Evolutionary conservation across 2,888 invertebrate genomes (phyloP).

Genomic region (Drosophila subsilvestris): DNA sequence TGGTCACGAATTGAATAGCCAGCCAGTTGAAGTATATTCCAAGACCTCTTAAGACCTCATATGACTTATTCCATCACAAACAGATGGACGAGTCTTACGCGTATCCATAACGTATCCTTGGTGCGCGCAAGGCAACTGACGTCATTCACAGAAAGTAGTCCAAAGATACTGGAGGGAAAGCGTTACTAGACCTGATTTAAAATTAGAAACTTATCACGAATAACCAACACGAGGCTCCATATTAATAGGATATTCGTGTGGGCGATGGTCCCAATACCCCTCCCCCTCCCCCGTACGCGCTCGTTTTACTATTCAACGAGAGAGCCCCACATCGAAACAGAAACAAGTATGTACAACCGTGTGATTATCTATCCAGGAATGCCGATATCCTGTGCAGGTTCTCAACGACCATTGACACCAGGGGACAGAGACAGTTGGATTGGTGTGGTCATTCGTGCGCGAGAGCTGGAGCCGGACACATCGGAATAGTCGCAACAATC

Average conservation of each 20-base stretch:
- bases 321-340: slow-evolving; percentile 43
- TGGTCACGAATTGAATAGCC: slow-evolving; percentile 25
- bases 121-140: slow-evolving; percentile 15
- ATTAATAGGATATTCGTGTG: slow-evolving; percentile 42
- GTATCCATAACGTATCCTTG: slow-evolving; percentile 8
- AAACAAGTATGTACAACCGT: slow-evolving; percentile 15
- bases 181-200: slow-evolving; percentile 30
- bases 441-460: slow-evolving; percentile 64
- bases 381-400: slow-evolving; percentile 32
- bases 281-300: background rate
- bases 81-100: slow-evolving; percentile 12
- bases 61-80: slow-evolving; percentile 2
- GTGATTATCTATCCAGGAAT: slow-evolving; percentile 44
- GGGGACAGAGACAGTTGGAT: slow-evolving; percentile 1
- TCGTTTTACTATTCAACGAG: slow-evolving; percentile 9
- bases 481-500: slow-evolving; percentile 47
- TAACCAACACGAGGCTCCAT: slow-evolving; percentile 30
- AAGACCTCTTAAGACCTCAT: slow-evolving; percentile 11
- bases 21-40: background rate
- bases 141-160: slow-evolving; percentile 23
- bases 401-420: background rate
- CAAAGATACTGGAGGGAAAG: slow-evolving; percentile 5
- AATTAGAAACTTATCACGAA: slow-evolving; percentile 40
- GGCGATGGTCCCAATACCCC: slow-evolving; percentile 15
- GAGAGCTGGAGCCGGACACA: slow-evolving; percentile 46